Base-by-base conservation (phyloP, 2,113 vertebrate species). In the Gallinago jamesoni region DNA sequence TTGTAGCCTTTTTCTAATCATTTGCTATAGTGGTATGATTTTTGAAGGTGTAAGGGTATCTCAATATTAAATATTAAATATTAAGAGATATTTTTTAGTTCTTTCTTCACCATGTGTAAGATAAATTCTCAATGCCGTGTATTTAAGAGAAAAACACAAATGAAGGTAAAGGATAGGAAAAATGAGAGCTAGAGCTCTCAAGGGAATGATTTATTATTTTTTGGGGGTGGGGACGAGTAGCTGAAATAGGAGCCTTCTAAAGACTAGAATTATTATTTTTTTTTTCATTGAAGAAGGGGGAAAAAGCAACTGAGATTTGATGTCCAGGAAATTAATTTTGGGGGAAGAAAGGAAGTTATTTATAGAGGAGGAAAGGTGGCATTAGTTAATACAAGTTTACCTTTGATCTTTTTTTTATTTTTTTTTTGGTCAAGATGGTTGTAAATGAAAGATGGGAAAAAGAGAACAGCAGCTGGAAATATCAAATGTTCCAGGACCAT, bases 391-490 rank as follows among this genome's bases (percentile, higher is more conserved):
- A 56, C 6, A 41, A 78, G 76, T 92, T 83, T 83, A 74, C 25
- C 52, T 82, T 52, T 88, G 48, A 57, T 85, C 7, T 5, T 85
- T 70, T 57, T 28, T 87, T 93, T 17, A 39, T 39, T 86, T 50
- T 41, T 56, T 33, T 53, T 59, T 43, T 45, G 7, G 37, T 93
- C 77, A 91, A 80, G 33, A 68, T 35, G 33, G 64, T 56, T 95
- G 53, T 78, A 95, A 86, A 48, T 92, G 68, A 89, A 75, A 90
- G 84, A 93, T 64, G n/a, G 15, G 75, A 0, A 72, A 84, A 83
- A 64, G 30, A 62, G 56, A 90, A 53, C 21, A 94, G 64, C 83
- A 93, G 30, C 93, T 93, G 79, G 76, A 95, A 31, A 52, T 67
- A 67, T 91, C 50, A 80, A 72, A 75, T 64, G 53, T 47, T 92